Evolutionary conservation across 1,140 invertebrate species (phyloP).

Genomic region (Eufriesea mexicana): DNA sequence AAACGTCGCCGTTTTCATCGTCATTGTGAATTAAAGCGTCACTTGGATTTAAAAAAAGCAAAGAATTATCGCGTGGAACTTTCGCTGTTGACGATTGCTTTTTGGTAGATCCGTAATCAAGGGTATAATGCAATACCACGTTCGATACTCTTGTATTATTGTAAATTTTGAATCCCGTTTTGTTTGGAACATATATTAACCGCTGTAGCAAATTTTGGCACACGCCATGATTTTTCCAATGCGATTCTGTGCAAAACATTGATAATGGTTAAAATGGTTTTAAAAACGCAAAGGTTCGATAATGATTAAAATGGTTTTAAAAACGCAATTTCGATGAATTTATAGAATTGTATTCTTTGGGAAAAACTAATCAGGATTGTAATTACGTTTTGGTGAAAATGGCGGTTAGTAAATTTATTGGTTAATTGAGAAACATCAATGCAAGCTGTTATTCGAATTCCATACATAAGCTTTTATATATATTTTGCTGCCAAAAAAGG

Average conservation of each 20-base stretch:
- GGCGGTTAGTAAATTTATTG: not conserved
- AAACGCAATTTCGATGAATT: not conserved
- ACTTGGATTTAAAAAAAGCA: not conserved
- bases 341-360: not conserved
- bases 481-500: not conserved
- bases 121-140: constrained; percentile 2
- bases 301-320: not conserved
- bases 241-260: not conserved
- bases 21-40: not conserved
- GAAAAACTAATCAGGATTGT: not conserved
- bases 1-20: not conserved
- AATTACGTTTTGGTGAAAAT: not conserved
- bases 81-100: constrained; percentile 5
- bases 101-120: not conserved
- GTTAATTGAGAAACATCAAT: not conserved
- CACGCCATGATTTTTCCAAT: not conserved
- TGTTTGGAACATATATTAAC: not conserved
- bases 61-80: constrained; percentile 13
- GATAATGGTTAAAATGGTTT: not conserved
- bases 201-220: not conserved
- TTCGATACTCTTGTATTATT: constrained; percentile 12
- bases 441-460: not conserved
- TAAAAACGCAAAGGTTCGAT: not conserved
- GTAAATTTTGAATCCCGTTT: constrained; percentile 16
- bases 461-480: not conserved